Conservation (phyloP, 2,797 vertebrate genomes). For the Melopsittacus undulatus region DNA sequence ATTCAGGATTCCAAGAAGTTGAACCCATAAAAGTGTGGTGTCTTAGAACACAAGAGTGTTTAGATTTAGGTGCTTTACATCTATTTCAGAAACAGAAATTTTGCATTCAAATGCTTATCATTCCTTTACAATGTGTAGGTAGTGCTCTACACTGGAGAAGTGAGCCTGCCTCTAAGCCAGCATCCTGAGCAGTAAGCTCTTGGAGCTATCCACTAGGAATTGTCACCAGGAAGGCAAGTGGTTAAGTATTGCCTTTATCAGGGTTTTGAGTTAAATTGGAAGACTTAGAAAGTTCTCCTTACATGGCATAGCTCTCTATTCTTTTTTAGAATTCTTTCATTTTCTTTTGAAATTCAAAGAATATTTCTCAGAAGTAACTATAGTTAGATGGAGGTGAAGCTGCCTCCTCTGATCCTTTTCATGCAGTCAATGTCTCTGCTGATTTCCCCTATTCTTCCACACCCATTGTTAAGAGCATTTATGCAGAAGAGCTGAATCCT, state of each 20-base stretch:
- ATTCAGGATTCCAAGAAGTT: neutral
- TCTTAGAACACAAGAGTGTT: neutral
- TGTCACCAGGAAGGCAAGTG: neutral
- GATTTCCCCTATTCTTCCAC: neutral
- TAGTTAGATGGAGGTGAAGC: neutral
- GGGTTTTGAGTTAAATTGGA: neutral
- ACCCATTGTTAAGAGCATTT: neutral
- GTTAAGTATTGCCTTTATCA: neutral
- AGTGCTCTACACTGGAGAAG: accelerated
- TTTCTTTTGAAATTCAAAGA: neutral
- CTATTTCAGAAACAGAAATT: neutral
- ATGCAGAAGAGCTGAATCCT: neutral
- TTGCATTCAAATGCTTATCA: neutral
- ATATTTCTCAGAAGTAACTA: neutral
- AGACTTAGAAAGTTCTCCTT: neutral
- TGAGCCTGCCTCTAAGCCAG: neutral
- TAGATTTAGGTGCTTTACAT: neutral
- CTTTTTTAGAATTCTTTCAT: accelerated
- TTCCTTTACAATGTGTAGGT: neutral
- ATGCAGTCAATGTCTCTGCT: neutral
- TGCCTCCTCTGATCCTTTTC: neutral
- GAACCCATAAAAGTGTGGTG: accelerated
- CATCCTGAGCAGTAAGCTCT: accelerated
- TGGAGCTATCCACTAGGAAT: neutral
- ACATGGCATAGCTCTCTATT: neutral